Percentiles rank a stretch among this genome's conserved stretches.
phyloP scores from a whole-genome alignment of 1,140 invertebrate genomes.

The Drosophila trapezifrons region DNA sequence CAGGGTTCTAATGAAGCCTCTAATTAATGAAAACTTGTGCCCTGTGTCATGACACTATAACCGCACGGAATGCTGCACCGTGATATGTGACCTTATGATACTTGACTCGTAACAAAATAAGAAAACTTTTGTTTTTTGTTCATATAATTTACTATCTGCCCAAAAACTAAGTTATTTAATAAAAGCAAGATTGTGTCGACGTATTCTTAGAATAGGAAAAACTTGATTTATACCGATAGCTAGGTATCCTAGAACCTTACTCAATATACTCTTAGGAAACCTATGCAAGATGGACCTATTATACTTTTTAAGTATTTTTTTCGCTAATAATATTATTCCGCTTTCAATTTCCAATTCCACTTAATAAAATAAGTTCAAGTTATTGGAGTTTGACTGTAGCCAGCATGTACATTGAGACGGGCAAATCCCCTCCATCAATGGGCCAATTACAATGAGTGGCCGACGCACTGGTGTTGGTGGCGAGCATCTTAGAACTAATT shows the following conservation, averaged over 20 bases:
- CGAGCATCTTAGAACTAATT: slow-evolving; percentile 83
- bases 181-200: no score
- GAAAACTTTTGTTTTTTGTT: no score
- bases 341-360: no score
- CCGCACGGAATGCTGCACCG: no score
- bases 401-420: background rate
- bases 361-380: background rate
- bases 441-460: slow-evolving; percentile 76
- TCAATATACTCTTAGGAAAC: background rate
- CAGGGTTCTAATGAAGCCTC: no score
- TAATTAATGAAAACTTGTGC: no score
- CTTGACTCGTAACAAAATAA: no score
- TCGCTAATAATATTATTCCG: background rate
- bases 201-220: background rate
- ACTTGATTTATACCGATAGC: background rate
- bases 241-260: background rate
- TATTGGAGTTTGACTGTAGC: background rate
- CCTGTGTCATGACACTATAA: no score
- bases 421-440: slow-evolving; percentile 63
- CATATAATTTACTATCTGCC: no score
- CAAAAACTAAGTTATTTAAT: no score
- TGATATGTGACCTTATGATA: no score
- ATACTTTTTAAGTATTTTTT: background rate
- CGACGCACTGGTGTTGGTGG: slow-evolving; percentile 66
- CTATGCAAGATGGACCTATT: no score